Evolutionary conservation across 2,113 vertebrate species (phyloP), one percentile per base, ranked within the genome.

Genomic region (Antechinus stuartii): DNA sequence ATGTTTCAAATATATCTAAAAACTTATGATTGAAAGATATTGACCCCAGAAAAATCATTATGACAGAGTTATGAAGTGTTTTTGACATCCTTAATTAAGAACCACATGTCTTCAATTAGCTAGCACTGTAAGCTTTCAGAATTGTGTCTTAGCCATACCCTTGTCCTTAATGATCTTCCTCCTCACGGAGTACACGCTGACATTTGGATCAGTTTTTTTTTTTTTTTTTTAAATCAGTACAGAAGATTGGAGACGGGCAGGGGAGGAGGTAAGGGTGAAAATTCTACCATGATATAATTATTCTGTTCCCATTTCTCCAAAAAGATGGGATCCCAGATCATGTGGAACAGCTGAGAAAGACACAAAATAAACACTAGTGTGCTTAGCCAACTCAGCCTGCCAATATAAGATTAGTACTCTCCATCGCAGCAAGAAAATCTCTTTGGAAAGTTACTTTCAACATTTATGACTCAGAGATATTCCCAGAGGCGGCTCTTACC

Each of bases 371-470:
- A 76, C 90, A 95, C 7, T 95, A 53, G 91, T 94, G 35, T 9
- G 4, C 93, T n/a, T 47, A 3, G 57, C 49, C 53, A 96, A 97
- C 90, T 94, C 8, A 94, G 92, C 54, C 92, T 97, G 91, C 94
- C 91, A 97, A 50, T 94, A 90, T 96, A 95, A 91, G 97, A 97
- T 94, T 92, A 97, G 94, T 96, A 91, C 54, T 95, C 96, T 95
- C 93, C 30, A 94, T 91, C 54, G 23, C 50, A 96, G 96, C 90
- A 93, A 92, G 91, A 97, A 97, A 97, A 91, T 3, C 57, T 91
- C 76, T 97, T 95, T 96, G 95, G 97, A 95, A 97, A 97, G 91
- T 61, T 12, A 93, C 89, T 94, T 89, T 90, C 10, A 89, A 92
- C 54, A 94, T 90, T 96, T 97, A 97, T 97, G 97, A 91, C 95